Base-by-base conservation (phyloP, 2,797 vertebrate species). In the Dromococcyx pavoninus region DNA sequence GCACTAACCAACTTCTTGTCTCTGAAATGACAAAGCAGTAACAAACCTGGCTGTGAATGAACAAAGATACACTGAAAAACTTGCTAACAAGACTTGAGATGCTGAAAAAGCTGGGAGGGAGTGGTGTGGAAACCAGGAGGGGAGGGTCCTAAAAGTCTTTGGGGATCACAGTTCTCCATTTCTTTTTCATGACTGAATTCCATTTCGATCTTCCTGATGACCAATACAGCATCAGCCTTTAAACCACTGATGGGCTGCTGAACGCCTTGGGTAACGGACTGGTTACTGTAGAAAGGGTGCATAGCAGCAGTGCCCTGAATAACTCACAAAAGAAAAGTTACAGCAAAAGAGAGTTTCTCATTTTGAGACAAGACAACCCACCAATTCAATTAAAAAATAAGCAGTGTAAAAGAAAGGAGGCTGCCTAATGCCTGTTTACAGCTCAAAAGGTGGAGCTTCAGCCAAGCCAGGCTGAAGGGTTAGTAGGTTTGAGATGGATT, bases 401-500 rank as follows among this genome's bases (percentile, higher is more conserved):
- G 65, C 13, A 41, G 8, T 13, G 27, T 57, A 44, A 82, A 78
- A 73, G 39, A 56, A 33, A 41, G 17, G 77, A 74, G 41, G 41
- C 58, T 64, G 73, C 56, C 67, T 82, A 12, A 69, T 46, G 67
- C 60, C 74, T 64, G n/a, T 74, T 91, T 72, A 35, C 37, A 56
- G 79, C 56, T 67, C 21, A 66, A 75, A 85, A 44, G 1, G 5
- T 64, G 46, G 32, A 77, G 39, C 41, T 39, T 30, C 28, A 88
- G 82, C 91, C 56, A 72, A 72, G 62, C 27, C 74, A 72, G 30
- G 39, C 72, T 78, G 89, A 64, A 89, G 33, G 57, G 58, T 84
- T 70, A 79, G 91, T 81, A 65, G 46, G 54, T 54, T 96, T 87
- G 91, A 88, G 73, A 44, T 0, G 2, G 92, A 91, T 96, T 95